Conservation (phyloP, 2,113 vertebrate species). For the Epinephelus fuscoguttatus region DNA sequence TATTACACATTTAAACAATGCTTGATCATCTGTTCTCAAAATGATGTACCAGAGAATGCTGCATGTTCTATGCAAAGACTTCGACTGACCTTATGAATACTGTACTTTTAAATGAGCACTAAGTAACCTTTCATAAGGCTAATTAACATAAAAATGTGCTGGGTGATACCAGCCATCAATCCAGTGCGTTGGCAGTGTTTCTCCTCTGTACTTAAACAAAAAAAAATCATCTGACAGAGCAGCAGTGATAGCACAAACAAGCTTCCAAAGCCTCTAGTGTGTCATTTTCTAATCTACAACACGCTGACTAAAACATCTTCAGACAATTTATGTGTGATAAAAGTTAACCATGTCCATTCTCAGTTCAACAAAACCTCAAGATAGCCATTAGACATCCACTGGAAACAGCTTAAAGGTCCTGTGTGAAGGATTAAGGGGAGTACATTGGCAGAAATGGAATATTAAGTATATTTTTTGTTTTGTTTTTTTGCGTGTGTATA, state of each 20-base stretch:
- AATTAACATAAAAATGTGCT: slow-evolving; percentile 23
- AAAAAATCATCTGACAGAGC: slow-evolving; percentile 14
- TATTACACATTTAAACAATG: slow-evolving; percentile 55
- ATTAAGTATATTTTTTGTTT: no score
- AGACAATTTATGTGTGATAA: background rate
- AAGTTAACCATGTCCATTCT: slow-evolving; percentile 24
- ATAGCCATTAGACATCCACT: slow-evolving; percentile 14
- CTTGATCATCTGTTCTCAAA: slow-evolving; percentile 49
- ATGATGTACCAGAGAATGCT: slow-evolving; percentile 24
- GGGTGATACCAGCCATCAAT: slow-evolving; percentile 9
- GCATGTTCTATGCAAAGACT: slow-evolving; percentile 19
- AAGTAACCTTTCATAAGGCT: slow-evolving; percentile 11
- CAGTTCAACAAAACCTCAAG: slow-evolving; percentile 20
- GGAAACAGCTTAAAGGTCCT: background rate
- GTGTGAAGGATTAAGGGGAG: no score
- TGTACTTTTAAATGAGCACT: slow-evolving; percentile 27
- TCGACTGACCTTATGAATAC: slow-evolving; percentile 50
- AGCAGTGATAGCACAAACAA: slow-evolving; percentile 21
- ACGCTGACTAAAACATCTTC: slow-evolving; percentile 5
- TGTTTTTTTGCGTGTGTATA: no score
- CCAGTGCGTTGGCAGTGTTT: slow-evolving; percentile 14
- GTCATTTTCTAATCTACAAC: slow-evolving; percentile 46
- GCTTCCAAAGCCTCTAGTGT: slow-evolving; percentile 16
- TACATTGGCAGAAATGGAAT: no score
- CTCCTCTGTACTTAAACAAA: slow-evolving; percentile 15